These are phyloP conservation scores for Callithrix jacchus DNA, from an alignment of 2,113 vertebrate species.

Conservation along the genomic window DNA sequence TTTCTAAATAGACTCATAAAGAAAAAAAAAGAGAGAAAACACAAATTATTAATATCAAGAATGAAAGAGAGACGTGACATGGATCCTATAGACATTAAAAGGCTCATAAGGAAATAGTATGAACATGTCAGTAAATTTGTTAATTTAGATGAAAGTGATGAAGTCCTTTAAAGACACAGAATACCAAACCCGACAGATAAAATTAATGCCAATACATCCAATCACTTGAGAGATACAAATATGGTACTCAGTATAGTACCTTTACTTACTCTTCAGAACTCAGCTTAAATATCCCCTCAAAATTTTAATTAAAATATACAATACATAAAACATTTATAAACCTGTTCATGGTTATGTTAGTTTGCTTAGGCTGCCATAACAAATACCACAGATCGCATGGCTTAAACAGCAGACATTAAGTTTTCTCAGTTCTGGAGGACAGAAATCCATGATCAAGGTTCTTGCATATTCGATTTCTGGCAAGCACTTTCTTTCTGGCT, in stretches of 20 bases:
- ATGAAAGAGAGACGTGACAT: not conserved
- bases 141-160: not conserved
- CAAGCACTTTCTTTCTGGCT: not conserved
- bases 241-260: not conserved
- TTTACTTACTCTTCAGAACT: not conserved
- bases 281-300: not conserved
- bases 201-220: not conserved
- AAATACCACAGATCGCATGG: not conserved
- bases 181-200: not conserved
- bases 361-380: not conserved
- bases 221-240: not conserved
- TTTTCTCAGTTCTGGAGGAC: not conserved
- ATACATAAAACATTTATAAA: not conserved
- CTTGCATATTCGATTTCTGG: not conserved
- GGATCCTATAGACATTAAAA: not conserved
- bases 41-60: not conserved
- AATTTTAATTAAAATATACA: not conserved
- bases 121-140: not conserved
- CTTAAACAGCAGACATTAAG: not conserved
- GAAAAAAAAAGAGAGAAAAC: not conserved
- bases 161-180: not conserved
- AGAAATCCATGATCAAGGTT: not conserved
- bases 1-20: not conserved
- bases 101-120: not conserved
- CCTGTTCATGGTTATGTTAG: not conserved